A percentile compares a stretch with the other conserved stretches of the same genome.
These are phyloP conservation scores for Zoroaster sp. DNA, from an alignment of 53 echinoderm and acorn worm species.

Conservation along the genomic window DNA sequence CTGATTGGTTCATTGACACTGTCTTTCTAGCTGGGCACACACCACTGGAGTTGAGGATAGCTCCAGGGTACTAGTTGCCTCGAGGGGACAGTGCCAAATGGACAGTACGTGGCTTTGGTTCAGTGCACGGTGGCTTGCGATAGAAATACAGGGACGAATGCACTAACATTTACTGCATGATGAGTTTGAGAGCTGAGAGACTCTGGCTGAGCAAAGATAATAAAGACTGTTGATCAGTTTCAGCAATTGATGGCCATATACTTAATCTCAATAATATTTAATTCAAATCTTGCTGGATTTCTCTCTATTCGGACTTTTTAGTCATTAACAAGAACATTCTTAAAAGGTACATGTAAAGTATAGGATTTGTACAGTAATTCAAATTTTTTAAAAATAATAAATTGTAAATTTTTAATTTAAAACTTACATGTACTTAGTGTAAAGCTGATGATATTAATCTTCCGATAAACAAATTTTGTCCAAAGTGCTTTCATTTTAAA, in stretches of 20 bases:
- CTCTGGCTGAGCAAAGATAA: neutral
- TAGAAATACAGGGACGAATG: neutral
- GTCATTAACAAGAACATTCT: too few relatives aligned
- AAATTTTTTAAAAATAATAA: too few relatives aligned
- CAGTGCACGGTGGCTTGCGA: neutral
- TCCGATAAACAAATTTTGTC: too few relatives aligned
- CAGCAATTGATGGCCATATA: neutral
- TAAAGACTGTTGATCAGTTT: neutral
- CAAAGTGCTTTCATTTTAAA: too few relatives aligned
- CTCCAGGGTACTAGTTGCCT: neutral
- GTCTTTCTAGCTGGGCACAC: neutral
- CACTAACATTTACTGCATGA: neutral
- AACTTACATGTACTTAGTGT: too few relatives aligned
- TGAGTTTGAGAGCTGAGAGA: neutral
- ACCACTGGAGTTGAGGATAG: neutral
- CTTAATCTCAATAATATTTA: neutral
- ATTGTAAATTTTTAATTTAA: too few relatives aligned
- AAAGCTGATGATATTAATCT: too few relatives aligned
- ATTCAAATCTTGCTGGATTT: neutral
- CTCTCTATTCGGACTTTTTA: too few relatives aligned
- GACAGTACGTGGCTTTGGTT: neutral
- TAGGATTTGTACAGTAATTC: too few relatives aligned
- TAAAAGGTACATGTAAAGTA: too few relatives aligned
- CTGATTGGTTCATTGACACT: slow-evolving; percentile 36
- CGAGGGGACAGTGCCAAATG: neutral